Conservation (phyloP, 2,888 invertebrate species). For the Drosophila picticornis region DNA sequence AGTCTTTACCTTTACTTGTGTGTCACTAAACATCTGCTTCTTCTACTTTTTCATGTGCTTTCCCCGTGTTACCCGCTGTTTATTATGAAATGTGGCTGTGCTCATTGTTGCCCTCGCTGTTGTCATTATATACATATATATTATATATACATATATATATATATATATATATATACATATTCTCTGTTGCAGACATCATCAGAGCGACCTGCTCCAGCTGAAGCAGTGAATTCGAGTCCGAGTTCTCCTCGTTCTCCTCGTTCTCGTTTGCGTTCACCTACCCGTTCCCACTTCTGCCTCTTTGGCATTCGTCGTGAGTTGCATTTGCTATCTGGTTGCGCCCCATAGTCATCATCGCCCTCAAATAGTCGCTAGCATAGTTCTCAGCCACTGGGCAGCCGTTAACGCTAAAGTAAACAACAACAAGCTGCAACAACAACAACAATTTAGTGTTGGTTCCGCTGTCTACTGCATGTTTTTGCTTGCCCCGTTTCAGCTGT, state of each 20-base stretch:
- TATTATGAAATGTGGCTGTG: conserved; percentile 57
- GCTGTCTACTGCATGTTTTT: conserved; percentile 59
- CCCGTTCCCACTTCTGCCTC: neutral
- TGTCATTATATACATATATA: conserved; percentile 41
- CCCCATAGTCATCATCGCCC: conserved; percentile 49
- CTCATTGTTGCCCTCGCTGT: conserved; percentile 29
- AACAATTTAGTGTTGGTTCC: conserved; percentile 66
- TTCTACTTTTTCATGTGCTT: conserved; percentile 20
- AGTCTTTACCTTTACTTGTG: neutral
- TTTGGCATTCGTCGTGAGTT: conserved; percentile 12
- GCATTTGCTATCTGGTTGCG: conserved; percentile 55
- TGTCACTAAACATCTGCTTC: neutral
- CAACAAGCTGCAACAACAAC: conserved; percentile 18
- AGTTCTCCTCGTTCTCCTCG: neutral
- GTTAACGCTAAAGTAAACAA: conserved; percentile 56
- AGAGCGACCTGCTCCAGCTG: conserved; percentile 18
- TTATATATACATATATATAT: neutral
- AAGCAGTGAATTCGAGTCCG: conserved; percentile 1
- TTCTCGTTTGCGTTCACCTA: neutral
- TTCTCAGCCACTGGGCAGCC: conserved; percentile 44
- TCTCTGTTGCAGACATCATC: conserved; percentile 41
- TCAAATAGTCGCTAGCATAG: conserved; percentile 38
- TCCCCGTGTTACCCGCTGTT: conserved; percentile 35
- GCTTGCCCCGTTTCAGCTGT: conserved; percentile 23
- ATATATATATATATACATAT: neutral